Evolutionary conservation across 2,888 invertebrate genomes (phyloP), one percentile per base, ranked within the genome.

Genomic region (Rotaria socialis): DNA sequence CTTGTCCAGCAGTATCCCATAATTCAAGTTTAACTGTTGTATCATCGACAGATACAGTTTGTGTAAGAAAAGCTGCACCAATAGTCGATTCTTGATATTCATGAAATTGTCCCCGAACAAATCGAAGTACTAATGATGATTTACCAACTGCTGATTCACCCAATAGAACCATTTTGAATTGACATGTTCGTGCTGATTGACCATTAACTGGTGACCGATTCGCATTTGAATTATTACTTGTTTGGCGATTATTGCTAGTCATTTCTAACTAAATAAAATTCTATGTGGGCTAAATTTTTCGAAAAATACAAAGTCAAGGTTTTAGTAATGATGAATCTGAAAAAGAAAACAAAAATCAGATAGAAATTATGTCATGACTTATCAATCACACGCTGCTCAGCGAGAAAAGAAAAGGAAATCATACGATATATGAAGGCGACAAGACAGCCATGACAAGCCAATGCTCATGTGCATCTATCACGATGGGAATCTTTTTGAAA

Each of bases 21-120:
- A 99, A 99, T 93, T 99, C 99, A 93, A 99, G 99, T 93, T 99
- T 99, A 88, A 99, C 98, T 89, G 98, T 98, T 89, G 96, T 97
- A 92, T 97, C 96, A 91, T 96, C 96, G 93, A 99, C 94, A 93
- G 97, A 97, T 88, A 99, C 96, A 87, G 99, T 99, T 93, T 99
- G 99, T 91, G 99, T 99, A 90, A 99, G 94, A 93, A 99, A 99
- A 89, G 99, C 99, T 90, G 99, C 99, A 43, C 93, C 93, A 88
- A 93, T 99, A 91, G 99, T 99, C 93, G 98, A 98, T 93, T 99
- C 99, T 93, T 99, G 99, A 92, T 97, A 99, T 93, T 99, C 99
- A 92, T 99, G 99, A 93, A 99, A 99, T 93, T 99, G 99, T 89
- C 99, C 99, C 93, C 99, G 99, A 89, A 99, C 99, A 93, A 99